These are phyloP conservation scores for Patiria miniata DNA, from an alignment of 35 echinoderm and acorn worm genomes.

Conservation along the genomic window DNA sequence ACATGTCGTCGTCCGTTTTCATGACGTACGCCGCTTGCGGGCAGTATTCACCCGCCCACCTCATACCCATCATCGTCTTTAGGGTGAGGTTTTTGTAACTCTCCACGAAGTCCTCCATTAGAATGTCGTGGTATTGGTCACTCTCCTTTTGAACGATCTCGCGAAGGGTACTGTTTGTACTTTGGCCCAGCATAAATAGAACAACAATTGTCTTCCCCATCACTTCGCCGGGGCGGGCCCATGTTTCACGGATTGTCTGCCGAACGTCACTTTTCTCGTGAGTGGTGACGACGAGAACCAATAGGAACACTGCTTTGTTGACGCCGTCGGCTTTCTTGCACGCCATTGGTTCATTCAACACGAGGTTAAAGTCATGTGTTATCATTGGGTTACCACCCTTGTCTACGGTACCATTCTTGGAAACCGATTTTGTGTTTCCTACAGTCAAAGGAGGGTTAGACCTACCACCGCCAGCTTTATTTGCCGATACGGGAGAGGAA, in stretches of 20 bases:
- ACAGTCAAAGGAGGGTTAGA: too few species aligned
- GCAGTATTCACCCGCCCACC: conserved; percentile 77
- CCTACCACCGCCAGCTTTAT: too few species aligned
- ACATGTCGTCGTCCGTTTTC: conserved; percentile 93
- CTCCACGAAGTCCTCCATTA: conserved; percentile 83
- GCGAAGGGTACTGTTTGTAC: conserved; percentile 18
- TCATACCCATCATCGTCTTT: conserved; percentile 88
- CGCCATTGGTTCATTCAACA: conserved; percentile 63
- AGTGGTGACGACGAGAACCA: conserved; percentile 58
- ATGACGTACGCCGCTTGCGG: conserved; percentile 72
- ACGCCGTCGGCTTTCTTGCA: conserved; percentile 61
- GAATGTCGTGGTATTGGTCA: conserved; percentile 63
- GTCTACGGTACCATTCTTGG: too few species aligned
- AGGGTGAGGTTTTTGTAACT: conserved; percentile 82
- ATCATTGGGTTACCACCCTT: too few species aligned
- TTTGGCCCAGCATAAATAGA: conserved; percentile 81
- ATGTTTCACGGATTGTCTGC: conserved; percentile 78
- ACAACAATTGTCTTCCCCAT: conserved; percentile 66
- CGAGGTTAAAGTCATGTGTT: conserved; percentile 55
- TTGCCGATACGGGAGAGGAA: too few species aligned
- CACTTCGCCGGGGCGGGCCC: conserved; percentile 66
- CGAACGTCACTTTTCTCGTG: conserved; percentile 94
- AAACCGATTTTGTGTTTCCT: too few species aligned
- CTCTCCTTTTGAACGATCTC: conserved; percentile 26
- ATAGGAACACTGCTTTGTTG: conserved; percentile 47